Conservation (phyloP, 2,113 vertebrate species). For the Atlantisia rogersi region DNA sequence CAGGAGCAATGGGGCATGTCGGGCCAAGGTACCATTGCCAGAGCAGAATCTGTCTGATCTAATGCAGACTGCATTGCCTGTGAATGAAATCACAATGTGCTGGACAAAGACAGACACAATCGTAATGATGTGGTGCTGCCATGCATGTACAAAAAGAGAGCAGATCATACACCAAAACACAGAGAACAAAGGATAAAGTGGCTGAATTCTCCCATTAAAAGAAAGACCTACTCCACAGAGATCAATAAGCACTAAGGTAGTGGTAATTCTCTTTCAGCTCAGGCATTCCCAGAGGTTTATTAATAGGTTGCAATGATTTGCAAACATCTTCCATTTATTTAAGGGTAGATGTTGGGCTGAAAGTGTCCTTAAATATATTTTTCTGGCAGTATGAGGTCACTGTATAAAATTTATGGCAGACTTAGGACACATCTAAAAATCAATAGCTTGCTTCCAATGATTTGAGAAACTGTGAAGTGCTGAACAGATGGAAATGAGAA, state of each 20-base stretch:
- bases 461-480: constrained; percentile 12
- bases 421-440: neutral
- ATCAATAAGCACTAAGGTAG: neutral
- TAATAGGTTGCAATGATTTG: neutral
- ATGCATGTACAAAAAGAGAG: neutral
- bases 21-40: neutral
- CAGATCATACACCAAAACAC: neutral
- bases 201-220: neutral
- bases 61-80: neutral
- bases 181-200: neutral
- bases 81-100: neutral
- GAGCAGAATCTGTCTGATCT: neutral
- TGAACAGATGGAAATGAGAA: constrained; percentile 27
- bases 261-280: neutral
- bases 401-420: neutral
- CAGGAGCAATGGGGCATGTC: neutral
- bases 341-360: neutral
- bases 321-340: neutral
- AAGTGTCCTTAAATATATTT: neutral
- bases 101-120: neutral
- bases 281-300: neutral
- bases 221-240: neutral
- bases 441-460: neutral
- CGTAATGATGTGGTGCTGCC: neutral
- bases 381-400: neutral